Conservation (phyloP, 1,140 invertebrate genomes). For the Sminthurinus signatus region DNA sequence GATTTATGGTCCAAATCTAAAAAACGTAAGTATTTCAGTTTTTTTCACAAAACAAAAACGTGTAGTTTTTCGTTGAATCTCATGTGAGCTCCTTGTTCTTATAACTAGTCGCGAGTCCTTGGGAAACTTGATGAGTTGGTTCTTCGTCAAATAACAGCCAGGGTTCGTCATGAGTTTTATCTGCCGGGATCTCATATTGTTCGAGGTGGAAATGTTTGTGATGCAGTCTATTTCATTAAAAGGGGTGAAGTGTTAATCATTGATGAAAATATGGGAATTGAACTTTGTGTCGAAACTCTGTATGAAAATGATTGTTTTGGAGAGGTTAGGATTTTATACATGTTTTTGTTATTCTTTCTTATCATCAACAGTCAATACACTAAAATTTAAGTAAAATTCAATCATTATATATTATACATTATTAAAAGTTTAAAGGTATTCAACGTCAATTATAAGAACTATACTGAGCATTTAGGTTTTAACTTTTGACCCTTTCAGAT, state of each 20-base stretch:
- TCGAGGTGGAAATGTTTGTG: conserved; percentile 28
- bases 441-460: no score
- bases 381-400: no score
- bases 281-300: conserved; percentile 32
- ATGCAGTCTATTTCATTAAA: conserved; percentile 38
- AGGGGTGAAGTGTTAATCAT: conserved; percentile 36
- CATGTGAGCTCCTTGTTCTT: background rate
- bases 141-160: conserved; percentile 29
- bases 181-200: conserved; percentile 31
- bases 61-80: background rate
- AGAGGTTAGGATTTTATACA: conserved; percentile 17
- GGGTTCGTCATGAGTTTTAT: conserved; percentile 31
- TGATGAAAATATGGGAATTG: conserved; percentile 32
- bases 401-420: no score
- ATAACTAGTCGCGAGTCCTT: conserved; percentile 25
- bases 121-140: conserved; percentile 31
- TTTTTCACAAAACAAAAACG: no score
- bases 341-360: background rate
- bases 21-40: conserved; percentile 16
- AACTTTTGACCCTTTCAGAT: no score
- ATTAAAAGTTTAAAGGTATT: no score
- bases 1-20: conserved; percentile 33
- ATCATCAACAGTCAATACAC: background rate
- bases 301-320: conserved; percentile 39
- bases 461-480: no score